Evolutionary conservation across 2,113 vertebrate species (phyloP), one percentile per base, ranked within the genome.

Genomic region (Sander lucioperca): DNA sequence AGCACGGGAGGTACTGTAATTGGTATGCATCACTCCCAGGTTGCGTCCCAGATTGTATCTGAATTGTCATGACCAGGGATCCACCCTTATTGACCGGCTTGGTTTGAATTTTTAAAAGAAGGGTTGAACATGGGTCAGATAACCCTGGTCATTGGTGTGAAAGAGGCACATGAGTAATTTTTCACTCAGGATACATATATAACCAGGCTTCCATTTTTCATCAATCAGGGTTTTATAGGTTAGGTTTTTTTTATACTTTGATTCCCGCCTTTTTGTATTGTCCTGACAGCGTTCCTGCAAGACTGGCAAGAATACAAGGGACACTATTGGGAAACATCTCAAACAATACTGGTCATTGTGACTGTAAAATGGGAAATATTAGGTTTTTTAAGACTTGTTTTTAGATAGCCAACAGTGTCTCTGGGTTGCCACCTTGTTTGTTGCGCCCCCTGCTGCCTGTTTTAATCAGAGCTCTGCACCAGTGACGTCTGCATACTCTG

Each of bases 111-210:
- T 33, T 33, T 33, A 33, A 33, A 33, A 33, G 30, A 33, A 33
- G 33, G 5, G 33, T 33, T 33, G 33, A 33, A 33, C 33, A 33
- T 33, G 33, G 33, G 33, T 33, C 33, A 6, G 39, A 43, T 43
- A 43, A 43, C 39, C 39, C 39, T 11, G 2, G 39, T 43, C 39
- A 43, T 43, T 43, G 39, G 39, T 43, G 39, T 43, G 2, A 10
- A 43, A 43, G 9, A 43, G 39, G 39, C 2, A 11, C n/a, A 5
- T 10, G 10, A n/a, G 27, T 19, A 3, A 57, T 25, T 23, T 36
- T 30, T 30, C 23, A 45, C 69, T 72, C 61, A 74, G 72, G 74
- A 86, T 58, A 33, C 39, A 54, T 77, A 89, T 84, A 77, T 83
- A 54, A 48, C 51, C 4, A 56, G 36, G 47, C 15, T 74, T 72